These are phyloP conservation scores for Sarcophaga peregrina DNA, from an alignment of 1,140 invertebrate species.

Conservation along the genomic window DNA sequence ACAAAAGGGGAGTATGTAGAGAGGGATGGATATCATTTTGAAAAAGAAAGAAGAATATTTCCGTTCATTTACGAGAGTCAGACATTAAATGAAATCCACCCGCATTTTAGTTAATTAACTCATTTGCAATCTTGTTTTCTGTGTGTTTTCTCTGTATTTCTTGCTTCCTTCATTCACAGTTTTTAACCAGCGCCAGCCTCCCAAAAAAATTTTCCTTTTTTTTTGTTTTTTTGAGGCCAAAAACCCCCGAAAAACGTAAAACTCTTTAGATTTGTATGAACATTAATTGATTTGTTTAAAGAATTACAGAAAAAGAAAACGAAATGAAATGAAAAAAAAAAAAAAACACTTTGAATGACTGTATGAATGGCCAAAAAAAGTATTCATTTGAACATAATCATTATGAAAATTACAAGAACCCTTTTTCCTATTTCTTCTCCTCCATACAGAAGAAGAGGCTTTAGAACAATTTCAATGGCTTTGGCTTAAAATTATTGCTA, in stretches of 20 bases:
- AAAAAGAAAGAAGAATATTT: background rate
- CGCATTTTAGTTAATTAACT: slow-evolving; percentile 68
- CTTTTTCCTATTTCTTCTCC: background rate
- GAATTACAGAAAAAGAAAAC: slow-evolving; percentile 41
- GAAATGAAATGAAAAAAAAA: background rate
- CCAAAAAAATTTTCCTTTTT: too few species aligned
- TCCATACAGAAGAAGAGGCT: background rate
- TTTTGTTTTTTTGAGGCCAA: too few species aligned
- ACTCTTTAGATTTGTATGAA: slow-evolving; percentile 28
- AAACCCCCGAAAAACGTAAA: background rate
- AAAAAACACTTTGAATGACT: background rate
- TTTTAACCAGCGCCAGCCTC: too few species aligned
- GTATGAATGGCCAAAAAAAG: slow-evolving; percentile 18
- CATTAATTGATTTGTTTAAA: slow-evolving; percentile 62
- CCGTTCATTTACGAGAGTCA: background rate
- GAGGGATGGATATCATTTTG: background rate
- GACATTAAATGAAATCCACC: slow-evolving; percentile 54
- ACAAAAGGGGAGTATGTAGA: background rate
- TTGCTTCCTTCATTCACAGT: background rate
- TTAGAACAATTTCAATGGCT: background rate
- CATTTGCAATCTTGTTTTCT: slow-evolving; percentile 54
- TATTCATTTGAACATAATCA: slow-evolving; percentile 24
- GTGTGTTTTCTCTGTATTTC: background rate
- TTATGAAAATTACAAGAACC: slow-evolving; percentile 39
- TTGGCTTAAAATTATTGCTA: slow-evolving; percentile 16